Conservation (phyloP, 2,888 invertebrate genomes). For the Noctua janthina region DNA sequence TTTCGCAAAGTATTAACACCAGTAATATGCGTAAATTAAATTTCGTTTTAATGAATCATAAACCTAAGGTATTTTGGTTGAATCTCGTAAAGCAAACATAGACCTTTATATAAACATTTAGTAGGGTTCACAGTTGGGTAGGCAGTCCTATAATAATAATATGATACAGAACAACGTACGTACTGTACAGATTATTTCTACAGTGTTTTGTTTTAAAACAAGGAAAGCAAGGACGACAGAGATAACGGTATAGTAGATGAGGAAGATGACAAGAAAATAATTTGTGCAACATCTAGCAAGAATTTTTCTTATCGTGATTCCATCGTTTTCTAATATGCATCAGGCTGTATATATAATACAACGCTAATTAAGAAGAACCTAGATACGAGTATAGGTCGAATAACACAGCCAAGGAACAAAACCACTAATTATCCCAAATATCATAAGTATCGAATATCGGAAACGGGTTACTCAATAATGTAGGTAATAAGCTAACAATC, state of each 20-base stretch:
- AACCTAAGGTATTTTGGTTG: conserved; percentile 74
- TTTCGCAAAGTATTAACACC: conserved; percentile 68
- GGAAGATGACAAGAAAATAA: background rate
- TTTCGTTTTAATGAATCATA: conserved; percentile 77
- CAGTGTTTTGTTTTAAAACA: conserved; percentile 33
- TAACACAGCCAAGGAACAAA: conserved; percentile 3
- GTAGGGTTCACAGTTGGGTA: conserved; percentile 44
- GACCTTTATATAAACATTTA: conserved; percentile 62
- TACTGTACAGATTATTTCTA: conserved; percentile 37
- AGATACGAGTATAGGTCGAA: background rate
- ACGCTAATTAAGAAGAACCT: background rate
- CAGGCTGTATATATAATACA: background rate
- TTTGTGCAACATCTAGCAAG: background rate
- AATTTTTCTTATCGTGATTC: background rate
- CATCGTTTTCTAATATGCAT: background rate
- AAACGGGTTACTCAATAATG: conserved; percentile 30
- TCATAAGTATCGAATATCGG: conserved; percentile 20
- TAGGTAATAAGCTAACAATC: conserved; percentile 43
- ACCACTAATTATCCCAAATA: conserved; percentile 4
- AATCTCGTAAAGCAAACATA: conserved; percentile 73
- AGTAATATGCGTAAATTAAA: conserved; percentile 72
- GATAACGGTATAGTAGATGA: background rate
- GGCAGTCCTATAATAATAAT: conserved; percentile 63
- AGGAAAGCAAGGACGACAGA: background rate
- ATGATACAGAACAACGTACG: conserved; percentile 36